Conservation (phyloP, 2,888 invertebrate genomes). For the Heliconius ethilla region DNA sequence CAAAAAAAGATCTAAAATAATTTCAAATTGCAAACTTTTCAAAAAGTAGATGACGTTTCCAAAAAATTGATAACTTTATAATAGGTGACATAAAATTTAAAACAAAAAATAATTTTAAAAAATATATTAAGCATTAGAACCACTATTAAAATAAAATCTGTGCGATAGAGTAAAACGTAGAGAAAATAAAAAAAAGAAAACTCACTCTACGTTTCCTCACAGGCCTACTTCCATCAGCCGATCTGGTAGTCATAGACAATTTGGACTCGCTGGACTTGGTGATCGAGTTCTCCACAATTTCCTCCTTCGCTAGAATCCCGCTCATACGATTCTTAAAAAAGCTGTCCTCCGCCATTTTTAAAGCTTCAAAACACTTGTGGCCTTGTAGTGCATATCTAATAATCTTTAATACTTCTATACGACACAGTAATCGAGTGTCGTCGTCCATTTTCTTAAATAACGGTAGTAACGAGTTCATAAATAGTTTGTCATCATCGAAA, state of each 20-base stretch:
- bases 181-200: constrained; percentile 34
- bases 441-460: constrained; percentile 76
- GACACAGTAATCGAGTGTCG: constrained; percentile 68
- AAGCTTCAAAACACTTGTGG: constrained; percentile 67
- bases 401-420: constrained; percentile 73
- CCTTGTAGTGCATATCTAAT: constrained; percentile 71
- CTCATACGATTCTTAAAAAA: constrained; percentile 62
- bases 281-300: constrained; percentile 44
- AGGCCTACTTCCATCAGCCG: constrained; percentile 73
- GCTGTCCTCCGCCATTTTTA: constrained; percentile 64
- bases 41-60: no score
- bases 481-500: constrained; percentile 72
- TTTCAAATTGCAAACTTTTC: not conserved
- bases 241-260: constrained; percentile 72
- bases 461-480: constrained; percentile 74
- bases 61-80: not conserved
- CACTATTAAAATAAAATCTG: no score
- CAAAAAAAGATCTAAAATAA: not conserved
- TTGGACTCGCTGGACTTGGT: constrained; percentile 56
- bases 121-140: not conserved
- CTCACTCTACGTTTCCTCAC: constrained; percentile 68
- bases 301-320: constrained; percentile 59
- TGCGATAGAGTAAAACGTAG: not conserved
- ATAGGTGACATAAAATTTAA: not conserved
- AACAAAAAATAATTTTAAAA: not conserved